Conservation (phyloP, 1,140 invertebrate species). For the Zeugodacus cucurbitae region DNA sequence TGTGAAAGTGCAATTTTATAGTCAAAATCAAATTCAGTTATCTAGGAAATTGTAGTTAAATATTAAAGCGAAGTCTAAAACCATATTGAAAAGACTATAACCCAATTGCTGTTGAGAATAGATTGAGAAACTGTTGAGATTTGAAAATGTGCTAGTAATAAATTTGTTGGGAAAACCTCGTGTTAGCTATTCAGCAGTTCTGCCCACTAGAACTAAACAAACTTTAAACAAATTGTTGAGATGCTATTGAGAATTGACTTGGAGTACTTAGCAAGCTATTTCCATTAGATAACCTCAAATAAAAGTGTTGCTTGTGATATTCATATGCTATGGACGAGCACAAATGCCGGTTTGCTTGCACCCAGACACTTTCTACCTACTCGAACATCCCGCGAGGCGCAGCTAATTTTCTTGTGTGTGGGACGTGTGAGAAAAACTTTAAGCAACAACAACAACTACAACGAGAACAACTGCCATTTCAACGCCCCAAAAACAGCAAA, state of each 20-base stretch:
- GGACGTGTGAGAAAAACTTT: constrained; percentile 31
- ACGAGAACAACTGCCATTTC: background rate
- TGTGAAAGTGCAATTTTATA: background rate
- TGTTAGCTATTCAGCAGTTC: too few species aligned
- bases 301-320: background rate
- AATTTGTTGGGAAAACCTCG: too few species aligned
- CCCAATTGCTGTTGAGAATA: too few species aligned
- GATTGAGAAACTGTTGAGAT: background rate
- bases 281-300: background rate
- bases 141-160: too few species aligned
- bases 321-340: background rate
- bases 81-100: too few species aligned
- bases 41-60: too few species aligned
- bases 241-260: background rate
- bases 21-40: background rate
- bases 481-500: constrained; percentile 12
- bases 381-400: background rate
- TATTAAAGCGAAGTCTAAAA: too few species aligned
- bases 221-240: background rate
- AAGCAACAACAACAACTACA: background rate
- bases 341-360: background rate
- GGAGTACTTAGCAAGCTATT: background rate
- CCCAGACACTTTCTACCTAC: background rate
- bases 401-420: background rate
- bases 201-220: background rate